phyloP scores from a whole-genome alignment of 2,113 vertebrate genomes.

The Hippocampus barbouri region DNA sequence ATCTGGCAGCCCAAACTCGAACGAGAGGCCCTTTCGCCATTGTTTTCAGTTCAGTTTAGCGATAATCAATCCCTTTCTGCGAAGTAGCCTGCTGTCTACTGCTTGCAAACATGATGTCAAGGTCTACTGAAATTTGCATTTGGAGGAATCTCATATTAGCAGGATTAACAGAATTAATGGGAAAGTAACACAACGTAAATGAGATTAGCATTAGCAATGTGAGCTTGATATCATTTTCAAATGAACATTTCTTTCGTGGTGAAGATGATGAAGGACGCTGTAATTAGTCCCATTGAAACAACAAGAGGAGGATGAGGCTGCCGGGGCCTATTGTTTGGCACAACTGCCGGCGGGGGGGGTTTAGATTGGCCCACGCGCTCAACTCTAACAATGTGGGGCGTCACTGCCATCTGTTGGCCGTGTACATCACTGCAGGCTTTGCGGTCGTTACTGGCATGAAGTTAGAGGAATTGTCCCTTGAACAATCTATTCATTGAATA shows the following conservation, averaged over 20 bases:
- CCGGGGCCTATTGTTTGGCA: conserved; percentile 11
- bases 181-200: neutral
- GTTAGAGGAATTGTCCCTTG: neutral
- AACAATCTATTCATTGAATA: neutral
- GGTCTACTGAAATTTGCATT: neutral
- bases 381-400: conserved; percentile 19
- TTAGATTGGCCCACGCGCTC: neutral
- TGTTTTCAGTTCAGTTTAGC: neutral
- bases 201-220: neutral
- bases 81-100: neutral
- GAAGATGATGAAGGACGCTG: conserved; percentile 58
- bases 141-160: neutral
- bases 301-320: conserved; percentile 15
- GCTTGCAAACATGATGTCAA: neutral
- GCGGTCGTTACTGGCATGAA: neutral
- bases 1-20: too few relatives aligned
- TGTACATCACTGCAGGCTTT: neutral
- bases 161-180: neutral
- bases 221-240: conserved; percentile 25
- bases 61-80: neutral
- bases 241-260: conserved; percentile 62
- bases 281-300: conserved; percentile 76
- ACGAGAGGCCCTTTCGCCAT: too few relatives aligned
- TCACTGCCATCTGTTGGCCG: conserved; percentile 66
- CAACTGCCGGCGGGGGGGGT: neutral